Evolutionary conservation across 2,797 vertebrate genomes (phyloP).

Genomic region (Lepilemur ruficaudatus): DNA sequence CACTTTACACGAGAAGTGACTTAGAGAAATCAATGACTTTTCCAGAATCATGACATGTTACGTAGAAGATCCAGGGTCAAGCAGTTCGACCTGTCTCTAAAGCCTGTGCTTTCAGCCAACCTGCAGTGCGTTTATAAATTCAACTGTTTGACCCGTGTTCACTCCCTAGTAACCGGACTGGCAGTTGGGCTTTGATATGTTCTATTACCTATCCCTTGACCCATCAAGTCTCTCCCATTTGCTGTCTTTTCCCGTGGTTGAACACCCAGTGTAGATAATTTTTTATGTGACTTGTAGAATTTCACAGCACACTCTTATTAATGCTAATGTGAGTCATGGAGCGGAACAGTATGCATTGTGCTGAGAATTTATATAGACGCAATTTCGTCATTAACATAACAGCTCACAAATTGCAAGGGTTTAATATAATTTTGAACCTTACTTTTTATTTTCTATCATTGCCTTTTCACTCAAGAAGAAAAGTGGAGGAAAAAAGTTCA

Average conservation of each 20-base stretch:
- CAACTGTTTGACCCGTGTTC: background rate
- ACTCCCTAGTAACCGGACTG: background rate
- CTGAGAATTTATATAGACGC: conserved; percentile 49
- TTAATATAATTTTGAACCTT: conserved; percentile 67
- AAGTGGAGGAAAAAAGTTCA: conserved; percentile 41
- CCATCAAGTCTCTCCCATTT: background rate
- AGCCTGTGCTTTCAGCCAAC: background rate
- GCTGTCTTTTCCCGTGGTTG: background rate
- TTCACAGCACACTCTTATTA: conserved; percentile 49
- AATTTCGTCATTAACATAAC: conserved; percentile 61
- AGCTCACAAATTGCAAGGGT: conserved; percentile 55
- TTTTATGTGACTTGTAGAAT: conserved; percentile 32
- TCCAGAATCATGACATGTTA: background rate
- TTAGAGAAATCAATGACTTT: background rate
- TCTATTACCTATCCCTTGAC: background rate
- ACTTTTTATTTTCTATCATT: conserved; percentile 70
- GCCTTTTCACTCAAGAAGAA: conserved; percentile 65
- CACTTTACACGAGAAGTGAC: background rate
- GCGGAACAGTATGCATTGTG: conserved; percentile 44
- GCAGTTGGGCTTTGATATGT: background rate
- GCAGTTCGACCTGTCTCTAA: background rate
- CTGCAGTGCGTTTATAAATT: background rate
- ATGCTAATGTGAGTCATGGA: conserved; percentile 21
- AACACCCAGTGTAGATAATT: background rate
- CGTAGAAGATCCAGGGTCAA: background rate